Conservation (phyloP, 2,888 invertebrate genomes). For the Matsumyia berberina region DNA sequence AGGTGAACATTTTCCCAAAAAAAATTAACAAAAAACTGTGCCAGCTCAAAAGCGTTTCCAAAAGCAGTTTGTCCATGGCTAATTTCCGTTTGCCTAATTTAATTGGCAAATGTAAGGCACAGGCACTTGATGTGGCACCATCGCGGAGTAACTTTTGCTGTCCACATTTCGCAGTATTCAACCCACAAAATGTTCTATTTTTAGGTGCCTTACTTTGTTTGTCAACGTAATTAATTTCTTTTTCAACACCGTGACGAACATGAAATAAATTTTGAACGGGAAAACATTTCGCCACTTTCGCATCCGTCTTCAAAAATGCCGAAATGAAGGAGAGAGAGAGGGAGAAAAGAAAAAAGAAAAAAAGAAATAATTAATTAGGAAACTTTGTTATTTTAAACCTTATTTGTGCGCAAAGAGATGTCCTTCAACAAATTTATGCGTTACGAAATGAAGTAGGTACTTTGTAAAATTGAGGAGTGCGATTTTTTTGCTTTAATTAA, state of each 20-base stretch:
- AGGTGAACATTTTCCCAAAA: neutral
- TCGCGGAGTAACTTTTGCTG: neutral
- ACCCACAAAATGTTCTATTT: constrained; percentile 32
- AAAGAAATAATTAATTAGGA: constrained; percentile 31
- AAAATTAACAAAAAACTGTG: too few relatives aligned
- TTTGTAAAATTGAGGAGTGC: neutral
- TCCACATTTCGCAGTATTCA: constrained; percentile 1
- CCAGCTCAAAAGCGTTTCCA: too few relatives aligned
- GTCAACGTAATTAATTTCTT: constrained; percentile 49
- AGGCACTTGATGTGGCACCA: constrained; percentile 4
- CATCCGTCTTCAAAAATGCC: too few relatives aligned
- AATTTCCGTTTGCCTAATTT: constrained; percentile 28
- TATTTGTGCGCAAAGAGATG: neutral
- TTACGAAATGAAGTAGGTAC: neutral
- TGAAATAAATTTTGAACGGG: constrained; percentile 5
- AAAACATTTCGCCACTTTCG: constrained; percentile 18
- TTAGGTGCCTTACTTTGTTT: neutral
- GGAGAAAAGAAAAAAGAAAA: neutral
- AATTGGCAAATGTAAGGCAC: neutral
- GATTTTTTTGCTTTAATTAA: neutral
- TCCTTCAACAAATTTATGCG: neutral
- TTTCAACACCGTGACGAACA: constrained; percentile 4
- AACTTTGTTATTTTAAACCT: constrained; percentile 24
- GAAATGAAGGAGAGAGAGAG: too few relatives aligned
- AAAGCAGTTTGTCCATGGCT: constrained; percentile 14